A percentile compares a stretch with the other conserved stretches of the same genome.
These are phyloP conservation scores for Ornithoptera priamus DNA, from an alignment of 2,888 invertebrate genomes.

Conservation along the genomic window DNA sequence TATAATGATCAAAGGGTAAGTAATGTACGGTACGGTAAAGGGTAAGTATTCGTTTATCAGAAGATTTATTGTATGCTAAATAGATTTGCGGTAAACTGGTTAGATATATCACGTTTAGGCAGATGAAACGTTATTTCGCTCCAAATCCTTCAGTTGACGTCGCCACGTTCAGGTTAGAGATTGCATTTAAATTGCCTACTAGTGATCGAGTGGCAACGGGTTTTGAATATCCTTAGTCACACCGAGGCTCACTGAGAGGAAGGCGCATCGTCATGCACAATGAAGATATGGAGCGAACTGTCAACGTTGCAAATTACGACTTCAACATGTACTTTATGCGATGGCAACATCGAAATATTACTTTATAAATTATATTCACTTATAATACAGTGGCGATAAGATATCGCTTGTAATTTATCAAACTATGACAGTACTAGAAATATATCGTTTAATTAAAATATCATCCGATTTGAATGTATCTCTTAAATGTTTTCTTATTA, in stretches of 20 bases:
- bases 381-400: background rate
- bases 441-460: too few relatives aligned
- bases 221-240: slow-evolving; percentile 19
- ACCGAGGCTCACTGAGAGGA: slow-evolving; percentile 7
- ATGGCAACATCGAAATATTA: background rate
- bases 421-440: too few relatives aligned
- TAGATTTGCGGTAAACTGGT: background rate
- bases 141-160: slow-evolving; percentile 14
- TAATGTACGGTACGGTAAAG: too few relatives aligned
- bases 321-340: background rate
- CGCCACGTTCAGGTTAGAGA: slow-evolving; percentile 9
- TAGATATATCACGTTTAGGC: background rate
- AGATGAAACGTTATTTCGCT: slow-evolving; percentile 6
- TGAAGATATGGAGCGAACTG: slow-evolving; percentile 23
- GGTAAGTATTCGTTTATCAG: background rate
- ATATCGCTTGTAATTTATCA: too few relatives aligned
- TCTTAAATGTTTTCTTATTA: too few relatives aligned
- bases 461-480: too few relatives aligned
- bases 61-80: background rate
- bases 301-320: background rate
- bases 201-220: slow-evolving; percentile 19
- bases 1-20: background rate
- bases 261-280: slow-evolving; percentile 17
- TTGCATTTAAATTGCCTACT: slow-evolving; percentile 20
- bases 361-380: background rate